A percentile compares a stretch with the other conserved stretches of the same genome.
phyloP scores from a whole-genome alignment of 2,113 vertebrate genomes.

The Lepisosteus osseus region DNA sequence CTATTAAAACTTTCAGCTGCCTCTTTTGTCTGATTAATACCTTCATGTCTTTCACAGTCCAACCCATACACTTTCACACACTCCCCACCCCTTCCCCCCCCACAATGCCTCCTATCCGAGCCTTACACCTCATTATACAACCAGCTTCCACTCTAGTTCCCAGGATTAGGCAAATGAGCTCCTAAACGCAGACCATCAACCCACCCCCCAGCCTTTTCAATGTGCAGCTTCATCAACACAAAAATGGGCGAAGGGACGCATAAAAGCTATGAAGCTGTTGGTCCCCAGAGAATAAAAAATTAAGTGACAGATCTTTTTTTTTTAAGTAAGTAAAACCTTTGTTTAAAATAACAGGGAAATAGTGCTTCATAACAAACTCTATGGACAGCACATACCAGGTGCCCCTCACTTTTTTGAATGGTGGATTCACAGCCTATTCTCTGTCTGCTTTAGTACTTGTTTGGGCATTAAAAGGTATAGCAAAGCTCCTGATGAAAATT shows the following conservation, averaged over 20 bases:
- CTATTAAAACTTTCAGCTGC: slow-evolving; percentile 64
- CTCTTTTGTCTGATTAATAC: slow-evolving; percentile 70
- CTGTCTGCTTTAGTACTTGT: too few relatives aligned
- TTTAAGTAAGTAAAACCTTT: neutral
- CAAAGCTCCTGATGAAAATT: too few relatives aligned
- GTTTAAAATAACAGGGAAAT: neutral
- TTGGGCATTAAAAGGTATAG: too few relatives aligned
- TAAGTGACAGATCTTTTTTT: slow-evolving; percentile 32
- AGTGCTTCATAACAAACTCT: neutral
- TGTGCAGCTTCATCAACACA: slow-evolving; percentile 39
- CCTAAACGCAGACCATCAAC: slow-evolving; percentile 56
- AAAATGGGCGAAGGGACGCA: slow-evolving; percentile 28
- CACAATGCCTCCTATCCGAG: slow-evolving; percentile 52
- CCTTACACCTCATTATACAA: slow-evolving; percentile 66
- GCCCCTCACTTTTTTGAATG: neutral
- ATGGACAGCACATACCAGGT: neutral
- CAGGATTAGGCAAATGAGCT: slow-evolving; percentile 80
- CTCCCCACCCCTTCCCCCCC: slow-evolving; percentile 3
- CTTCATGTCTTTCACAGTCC: slow-evolving; percentile 65
- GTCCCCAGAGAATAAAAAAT: slow-evolving; percentile 17
- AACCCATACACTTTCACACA: neutral
- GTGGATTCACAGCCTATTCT: too few relatives aligned
- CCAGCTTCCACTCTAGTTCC: slow-evolving; percentile 74
- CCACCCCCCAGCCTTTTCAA: slow-evolving; percentile 45
- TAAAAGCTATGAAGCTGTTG: slow-evolving; percentile 24